A percentile compares a stretch with the other conserved stretches of the same genome.
These are phyloP conservation scores for Leptosomus discolor DNA, from an alignment of 2,113 vertebrate species.

Conservation along the genomic window DNA sequence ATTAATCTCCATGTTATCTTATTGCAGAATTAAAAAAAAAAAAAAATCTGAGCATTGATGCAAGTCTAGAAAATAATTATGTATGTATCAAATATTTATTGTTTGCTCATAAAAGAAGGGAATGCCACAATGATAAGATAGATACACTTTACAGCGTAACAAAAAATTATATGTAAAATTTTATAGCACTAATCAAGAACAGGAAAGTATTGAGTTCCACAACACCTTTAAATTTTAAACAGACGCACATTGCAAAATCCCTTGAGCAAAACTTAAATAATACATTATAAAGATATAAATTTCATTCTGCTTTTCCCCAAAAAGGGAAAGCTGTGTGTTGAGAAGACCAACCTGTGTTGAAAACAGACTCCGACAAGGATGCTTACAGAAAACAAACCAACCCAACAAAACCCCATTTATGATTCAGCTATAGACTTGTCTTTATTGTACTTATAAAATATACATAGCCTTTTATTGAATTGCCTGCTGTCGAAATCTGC, in stretches of 20 bases:
- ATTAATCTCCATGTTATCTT: background rate
- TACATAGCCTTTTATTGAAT: slow-evolving; percentile 85
- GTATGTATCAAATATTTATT: slow-evolving; percentile 61
- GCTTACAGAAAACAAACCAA: slow-evolving; percentile 7
- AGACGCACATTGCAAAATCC: slow-evolving; percentile 62
- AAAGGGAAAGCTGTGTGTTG: background rate
- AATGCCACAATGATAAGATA: slow-evolving; percentile 63
- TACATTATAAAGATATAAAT: slow-evolving; percentile 70
- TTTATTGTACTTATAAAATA: slow-evolving; percentile 89
- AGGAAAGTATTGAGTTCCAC: slow-evolving; percentile 69
- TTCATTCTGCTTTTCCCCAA: slow-evolving; percentile 31
- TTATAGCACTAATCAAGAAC: slow-evolving; percentile 73
- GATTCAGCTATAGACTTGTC: slow-evolving; percentile 70
- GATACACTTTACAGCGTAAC: slow-evolving; percentile 67
- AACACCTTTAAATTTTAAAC: slow-evolving; percentile 79
- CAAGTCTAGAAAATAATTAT: background rate
- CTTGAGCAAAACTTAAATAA: slow-evolving; percentile 71
- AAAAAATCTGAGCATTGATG: background rate
- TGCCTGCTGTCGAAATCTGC: slow-evolving; percentile 83
- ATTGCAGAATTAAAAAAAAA: background rate
- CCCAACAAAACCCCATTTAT: slow-evolving; percentile 35
- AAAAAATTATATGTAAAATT: slow-evolving; percentile 69
- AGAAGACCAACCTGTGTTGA: background rate
- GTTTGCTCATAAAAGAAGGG: slow-evolving; percentile 50
- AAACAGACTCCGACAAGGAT: background rate